phyloP scores from a whole-genome alignment of 2,797 vertebrate genomes.

The Myripristis jacobus region DNA sequence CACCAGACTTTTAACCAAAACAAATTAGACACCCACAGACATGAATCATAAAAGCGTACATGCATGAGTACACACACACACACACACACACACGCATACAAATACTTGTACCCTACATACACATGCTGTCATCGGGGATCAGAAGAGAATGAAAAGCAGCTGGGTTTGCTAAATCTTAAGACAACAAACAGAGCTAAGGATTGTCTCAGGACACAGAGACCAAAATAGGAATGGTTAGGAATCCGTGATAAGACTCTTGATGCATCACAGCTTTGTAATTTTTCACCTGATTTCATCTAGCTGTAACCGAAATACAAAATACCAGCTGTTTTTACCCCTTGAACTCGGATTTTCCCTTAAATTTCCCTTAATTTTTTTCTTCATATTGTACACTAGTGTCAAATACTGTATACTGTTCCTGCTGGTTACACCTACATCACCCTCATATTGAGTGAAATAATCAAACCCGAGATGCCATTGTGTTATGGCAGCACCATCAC shows the following conservation, averaged over 20 bases:
- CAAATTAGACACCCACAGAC: conserved; percentile 19
- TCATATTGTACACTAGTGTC: no score
- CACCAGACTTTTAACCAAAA: conserved; percentile 35
- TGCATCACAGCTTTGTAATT: not conserved
- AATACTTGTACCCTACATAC: not conserved
- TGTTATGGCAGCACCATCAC: no score
- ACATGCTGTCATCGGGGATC: not conserved
- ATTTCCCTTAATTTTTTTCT: no score
- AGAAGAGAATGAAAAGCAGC: conserved; percentile 3
- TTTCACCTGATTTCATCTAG: not conserved
- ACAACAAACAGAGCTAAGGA: conserved; percentile 7
- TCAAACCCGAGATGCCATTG: no score
- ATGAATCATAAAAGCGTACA: conserved; percentile 14
- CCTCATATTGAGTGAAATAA: no score
- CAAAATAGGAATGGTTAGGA: not conserved
- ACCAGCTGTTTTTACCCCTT: no score
- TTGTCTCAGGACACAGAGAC: not conserved
- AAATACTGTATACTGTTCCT: no score
- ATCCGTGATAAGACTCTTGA: not conserved
- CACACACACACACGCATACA: conserved; percentile 1
- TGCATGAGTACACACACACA: conserved; percentile 1
- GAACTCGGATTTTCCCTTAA: no score
- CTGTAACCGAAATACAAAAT: no score
- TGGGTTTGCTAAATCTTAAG: conserved; percentile 4
- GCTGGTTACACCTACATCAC: no score